Evolutionary conservation across 1,140 invertebrate species (phyloP).

Genomic region (Drosophila dunni): DNA sequence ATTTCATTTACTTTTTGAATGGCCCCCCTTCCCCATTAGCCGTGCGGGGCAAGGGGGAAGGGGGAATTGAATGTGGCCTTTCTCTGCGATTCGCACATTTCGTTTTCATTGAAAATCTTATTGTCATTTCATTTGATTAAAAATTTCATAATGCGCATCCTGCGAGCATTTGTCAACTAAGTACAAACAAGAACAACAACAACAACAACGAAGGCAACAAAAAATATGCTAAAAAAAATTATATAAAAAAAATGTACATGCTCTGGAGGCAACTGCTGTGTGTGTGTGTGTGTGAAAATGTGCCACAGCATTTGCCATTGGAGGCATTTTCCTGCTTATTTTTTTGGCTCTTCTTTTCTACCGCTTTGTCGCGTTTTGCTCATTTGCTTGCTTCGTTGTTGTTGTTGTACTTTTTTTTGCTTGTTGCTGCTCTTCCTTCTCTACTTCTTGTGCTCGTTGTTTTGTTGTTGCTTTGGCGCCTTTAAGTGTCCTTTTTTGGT

Average conservation of each 20-base stretch:
- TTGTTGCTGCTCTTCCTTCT: background rate
- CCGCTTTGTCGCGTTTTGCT: conserved; percentile 50
- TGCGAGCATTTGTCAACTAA: conserved; percentile 59
- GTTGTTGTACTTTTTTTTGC: conserved; percentile 26
- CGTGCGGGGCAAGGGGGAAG: no score
- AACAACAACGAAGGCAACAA: conserved; percentile 15
- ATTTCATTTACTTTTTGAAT: conserved; percentile 1
- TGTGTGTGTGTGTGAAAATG: conserved; percentile 54
- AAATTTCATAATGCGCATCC: conserved; percentile 69
- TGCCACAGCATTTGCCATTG: conserved; percentile 69
- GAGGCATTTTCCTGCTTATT: conserved; percentile 59
- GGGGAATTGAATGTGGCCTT: background rate
- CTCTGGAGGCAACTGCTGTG: conserved; percentile 35
- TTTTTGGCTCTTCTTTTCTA: conserved; percentile 24
- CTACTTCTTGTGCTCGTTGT: background rate
- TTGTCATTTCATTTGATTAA: conserved; percentile 80
- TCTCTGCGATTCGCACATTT: conserved; percentile 11
- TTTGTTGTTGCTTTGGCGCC: conserved; percentile 28
- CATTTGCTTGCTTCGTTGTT: conserved; percentile 39
- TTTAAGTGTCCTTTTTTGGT: conserved; percentile 22
- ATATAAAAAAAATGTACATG: conserved; percentile 43
- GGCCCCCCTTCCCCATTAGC: background rate
- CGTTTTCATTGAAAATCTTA: conserved; percentile 58
- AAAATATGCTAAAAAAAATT: conserved; percentile 2
- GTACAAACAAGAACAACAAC: conserved; percentile 16